Base-by-base conservation (phyloP, 2,113 vertebrate species). In the Pterocles orientalis region DNA sequence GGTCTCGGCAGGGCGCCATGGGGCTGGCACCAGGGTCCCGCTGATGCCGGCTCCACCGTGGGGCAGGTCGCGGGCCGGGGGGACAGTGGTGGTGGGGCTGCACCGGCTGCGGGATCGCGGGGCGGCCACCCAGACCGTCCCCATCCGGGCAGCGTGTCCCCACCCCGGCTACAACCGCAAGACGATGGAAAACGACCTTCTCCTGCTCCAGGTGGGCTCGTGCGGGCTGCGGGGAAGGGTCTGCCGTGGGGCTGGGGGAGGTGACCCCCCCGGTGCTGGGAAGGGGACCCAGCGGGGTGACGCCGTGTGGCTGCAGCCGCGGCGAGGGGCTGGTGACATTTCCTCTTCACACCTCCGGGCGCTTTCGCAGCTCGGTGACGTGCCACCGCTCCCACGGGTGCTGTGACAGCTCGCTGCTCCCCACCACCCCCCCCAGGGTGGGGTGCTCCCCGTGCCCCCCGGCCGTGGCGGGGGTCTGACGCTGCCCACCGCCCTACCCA, bases 41-140 rank as follows among this genome's bases (percentile, higher is more conserved):
- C 45, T 1, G 5, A 89, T 8, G 0, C 5, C 14, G 0, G 6
- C 6, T 76, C 13, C 0, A 18, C 29, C 10, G 8, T 1, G 28
- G 61, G 45, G 15, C 90, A 95, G 95, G 50, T 5, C 0, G 3
- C 7, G 5, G 19, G 2, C 6, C 2, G 0, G 0, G 0, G 5
- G 33, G 47, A 21, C 0, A 23, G 69, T 58, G 43, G 64, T 86
- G 25, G 64, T 86, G 48, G 96, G 97, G 34, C 92, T 95, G 19
- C 96, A 95, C 31, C 1, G 1, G 1, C 43, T 75, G 47, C 0
- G 0, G 21, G 13, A 66, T 1, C 16, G 0, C 1, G 4, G 15
- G 10, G 6, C 2, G 4, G 20, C 0, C 13, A 5, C 36, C 2
- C 80, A 95, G 62, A n/a, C 9, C 12, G 82, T 94, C 41, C 0